Conservation (phyloP, 1,140 invertebrate species). For the Drosophila kurseongensis region DNA sequence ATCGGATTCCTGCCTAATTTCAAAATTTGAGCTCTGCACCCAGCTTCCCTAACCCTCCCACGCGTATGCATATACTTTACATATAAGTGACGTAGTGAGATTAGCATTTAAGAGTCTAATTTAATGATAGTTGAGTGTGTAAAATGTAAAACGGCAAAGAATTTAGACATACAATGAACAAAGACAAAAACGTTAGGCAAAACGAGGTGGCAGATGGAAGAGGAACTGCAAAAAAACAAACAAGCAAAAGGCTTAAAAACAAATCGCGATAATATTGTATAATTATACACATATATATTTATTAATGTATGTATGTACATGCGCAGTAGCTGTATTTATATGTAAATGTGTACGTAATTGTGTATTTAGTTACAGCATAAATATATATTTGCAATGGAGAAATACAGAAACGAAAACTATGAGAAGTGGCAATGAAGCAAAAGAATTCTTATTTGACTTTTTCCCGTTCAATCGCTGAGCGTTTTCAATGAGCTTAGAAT, state of each 20-base stretch:
- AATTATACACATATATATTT: slow-evolving; percentile 73
- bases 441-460: slow-evolving; percentile 20
- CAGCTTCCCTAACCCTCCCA: slow-evolving; percentile 24
- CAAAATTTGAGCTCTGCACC: slow-evolving; percentile 9
- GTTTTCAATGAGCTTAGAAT: background rate
- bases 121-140: slow-evolving; percentile 71
- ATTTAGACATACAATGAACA: slow-evolving; percentile 82
- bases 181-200: slow-evolving; percentile 58
- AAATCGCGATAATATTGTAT: slow-evolving; percentile 79
- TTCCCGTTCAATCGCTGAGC: background rate
- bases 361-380: slow-evolving; percentile 78
- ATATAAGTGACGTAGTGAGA: slow-evolving; percentile 69
- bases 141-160: slow-evolving; percentile 71
- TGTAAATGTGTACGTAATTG: slow-evolving; percentile 81
- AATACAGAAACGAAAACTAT: slow-evolving; percentile 56
- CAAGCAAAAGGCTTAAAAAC: slow-evolving; percentile 49
- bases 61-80: slow-evolving; percentile 57
- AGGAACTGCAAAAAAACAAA: slow-evolving; percentile 54
- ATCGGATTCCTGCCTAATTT: background rate
- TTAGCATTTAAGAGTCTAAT: slow-evolving; percentile 75
- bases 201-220: slow-evolving; percentile 33
- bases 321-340: slow-evolving; percentile 77
- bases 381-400: slow-evolving; percentile 74
- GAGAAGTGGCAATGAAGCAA: slow-evolving; percentile 29
- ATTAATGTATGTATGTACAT: slow-evolving; percentile 64